These are phyloP conservation scores for Pseudolycoriella hygida DNA, from an alignment of 2,888 invertebrate genomes.

Conservation along the genomic window DNA sequence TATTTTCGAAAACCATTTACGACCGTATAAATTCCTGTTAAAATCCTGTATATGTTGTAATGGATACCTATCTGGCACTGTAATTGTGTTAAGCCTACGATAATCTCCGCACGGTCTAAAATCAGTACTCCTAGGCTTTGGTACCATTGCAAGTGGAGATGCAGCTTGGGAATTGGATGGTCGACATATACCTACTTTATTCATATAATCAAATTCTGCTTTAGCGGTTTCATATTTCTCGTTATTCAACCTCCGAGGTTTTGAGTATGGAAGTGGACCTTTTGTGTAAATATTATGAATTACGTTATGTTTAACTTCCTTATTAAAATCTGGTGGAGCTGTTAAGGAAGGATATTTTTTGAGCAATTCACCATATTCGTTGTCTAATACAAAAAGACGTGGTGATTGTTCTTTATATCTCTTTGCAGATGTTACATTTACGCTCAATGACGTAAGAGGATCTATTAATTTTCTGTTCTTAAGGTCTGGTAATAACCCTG, in stretches of 20 bases:
- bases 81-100: constrained; percentile 6
- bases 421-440: not conserved
- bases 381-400: not conserved
- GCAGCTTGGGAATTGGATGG: constrained; percentile 7
- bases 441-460: not conserved
- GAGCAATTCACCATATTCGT: not conserved
- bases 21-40: not conserved
- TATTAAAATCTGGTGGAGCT: constrained; percentile 5
- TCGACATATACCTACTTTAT: no score
- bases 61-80: no score
- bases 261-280: constrained; percentile 8
- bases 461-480: no score
- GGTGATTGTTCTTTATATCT: not conserved
- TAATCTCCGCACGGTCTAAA: constrained; percentile 8
- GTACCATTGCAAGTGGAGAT: constrained; percentile 7
- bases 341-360: not conserved
- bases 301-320: constrained; percentile 5
- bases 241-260: constrained; percentile 6
- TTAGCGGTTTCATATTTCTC: constrained; percentile 7
- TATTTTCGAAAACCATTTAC: constrained; percentile 12
- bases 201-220: constrained; percentile 8
- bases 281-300: constrained; percentile 8
- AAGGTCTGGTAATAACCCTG: not conserved
- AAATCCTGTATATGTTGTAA: no score
- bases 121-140: not conserved